Conservation (phyloP, 2,113 vertebrate genomes). For the Monarcha castaneiventris region DNA sequence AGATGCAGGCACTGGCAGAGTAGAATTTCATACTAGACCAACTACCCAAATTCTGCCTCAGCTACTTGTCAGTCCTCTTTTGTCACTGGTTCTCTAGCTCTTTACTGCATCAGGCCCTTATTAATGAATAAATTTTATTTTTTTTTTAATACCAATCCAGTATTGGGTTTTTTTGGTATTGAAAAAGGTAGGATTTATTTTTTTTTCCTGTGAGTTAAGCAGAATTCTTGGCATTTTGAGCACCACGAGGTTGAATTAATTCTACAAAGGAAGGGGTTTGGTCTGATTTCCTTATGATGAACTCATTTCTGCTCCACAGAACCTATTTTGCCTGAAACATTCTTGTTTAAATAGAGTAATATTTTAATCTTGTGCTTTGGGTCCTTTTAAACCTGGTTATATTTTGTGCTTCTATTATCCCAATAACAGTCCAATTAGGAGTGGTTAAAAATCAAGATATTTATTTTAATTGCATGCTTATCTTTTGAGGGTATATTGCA, state of each 20-base stretch:
- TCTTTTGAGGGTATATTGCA: slow-evolving; percentile 65
- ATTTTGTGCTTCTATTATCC: slow-evolving; percentile 45
- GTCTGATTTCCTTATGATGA: slow-evolving; percentile 15
- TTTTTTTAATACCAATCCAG: not conserved
- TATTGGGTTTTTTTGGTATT: not conserved
- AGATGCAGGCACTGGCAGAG: not conserved
- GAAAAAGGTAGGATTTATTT: not conserved
- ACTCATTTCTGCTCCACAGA: slow-evolving; percentile 30
- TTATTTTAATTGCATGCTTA: slow-evolving; percentile 66
- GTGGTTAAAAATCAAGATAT: slow-evolving; percentile 65
- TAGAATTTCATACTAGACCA: not conserved
- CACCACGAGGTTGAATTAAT: not conserved
- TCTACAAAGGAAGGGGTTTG: not conserved
- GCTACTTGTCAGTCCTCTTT: not conserved
- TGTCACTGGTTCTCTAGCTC: not conserved
- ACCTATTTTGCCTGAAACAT: slow-evolving; percentile 25
- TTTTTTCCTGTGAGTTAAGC: not conserved
- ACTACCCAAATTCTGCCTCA: not conserved
- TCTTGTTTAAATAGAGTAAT: slow-evolving; percentile 47
- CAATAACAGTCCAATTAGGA: slow-evolving; percentile 55
- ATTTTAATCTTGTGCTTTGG: slow-evolving; percentile 60
- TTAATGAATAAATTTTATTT: not conserved
- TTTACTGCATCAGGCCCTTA: not conserved
- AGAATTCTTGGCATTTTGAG: slow-evolving; percentile 23
- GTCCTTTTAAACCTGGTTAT: slow-evolving; percentile 32